Conservation (phyloP, 1,140 invertebrate species). For the Drosophila ercepeae region DNA sequence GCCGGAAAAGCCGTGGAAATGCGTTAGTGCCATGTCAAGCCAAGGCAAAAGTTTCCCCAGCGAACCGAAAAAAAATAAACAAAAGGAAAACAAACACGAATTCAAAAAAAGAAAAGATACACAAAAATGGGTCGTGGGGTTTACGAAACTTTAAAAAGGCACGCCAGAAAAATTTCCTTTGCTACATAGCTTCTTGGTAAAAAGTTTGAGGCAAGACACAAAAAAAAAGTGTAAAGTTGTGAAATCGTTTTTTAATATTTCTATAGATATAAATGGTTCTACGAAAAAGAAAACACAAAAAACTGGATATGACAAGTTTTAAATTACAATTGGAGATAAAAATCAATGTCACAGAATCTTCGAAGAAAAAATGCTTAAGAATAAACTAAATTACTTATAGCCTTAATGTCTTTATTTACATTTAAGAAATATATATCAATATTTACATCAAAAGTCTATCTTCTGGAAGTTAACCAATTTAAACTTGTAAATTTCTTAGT, state of each 20-base stretch:
- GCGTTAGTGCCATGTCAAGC: conserved; percentile 47
- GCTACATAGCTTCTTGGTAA: conserved; percentile 45
- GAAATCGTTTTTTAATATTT: conserved; percentile 58
- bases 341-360: conserved; percentile 1
- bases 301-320: neutral
- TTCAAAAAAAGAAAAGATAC: conserved; percentile 17
- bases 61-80: conserved; percentile 1
- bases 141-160: conserved; percentile 52
- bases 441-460: neutral
- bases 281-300: neutral
- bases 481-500: conserved; percentile 5
- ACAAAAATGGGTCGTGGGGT: conserved; percentile 5
- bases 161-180: conserved; percentile 28
- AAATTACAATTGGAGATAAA: neutral
- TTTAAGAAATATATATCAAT: neutral
- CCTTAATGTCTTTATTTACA: neutral
- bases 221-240: conserved; percentile 55
- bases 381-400: too few species aligned
- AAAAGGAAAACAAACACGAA: conserved; percentile 38
- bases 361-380: neutral
- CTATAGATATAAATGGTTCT: conserved; percentile 12
- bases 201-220: conserved; percentile 43
- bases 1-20: conserved; percentile 41
- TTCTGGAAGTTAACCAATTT: conserved; percentile 1
- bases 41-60: conserved; percentile 53